Percentiles rank a stretch among this genome's conserved stretches.
Conservation (phyloP, 2,113 vertebrate genomes). For the Spermophilus dauricus region DNA sequence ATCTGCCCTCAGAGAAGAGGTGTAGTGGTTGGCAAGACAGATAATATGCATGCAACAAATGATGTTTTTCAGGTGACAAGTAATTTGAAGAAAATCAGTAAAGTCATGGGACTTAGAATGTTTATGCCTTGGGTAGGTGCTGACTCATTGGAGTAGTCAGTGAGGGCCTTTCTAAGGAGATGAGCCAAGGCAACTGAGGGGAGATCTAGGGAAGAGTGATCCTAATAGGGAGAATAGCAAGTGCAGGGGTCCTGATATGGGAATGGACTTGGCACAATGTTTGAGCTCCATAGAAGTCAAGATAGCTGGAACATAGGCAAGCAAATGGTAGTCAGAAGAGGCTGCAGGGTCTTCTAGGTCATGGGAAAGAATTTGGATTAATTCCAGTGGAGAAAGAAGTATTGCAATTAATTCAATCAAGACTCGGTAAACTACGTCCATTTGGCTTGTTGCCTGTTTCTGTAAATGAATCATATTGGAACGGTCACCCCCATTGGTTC, state of each 20-base stretch:
- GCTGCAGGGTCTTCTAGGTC: neutral
- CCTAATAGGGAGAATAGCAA: neutral
- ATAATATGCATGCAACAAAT: neutral
- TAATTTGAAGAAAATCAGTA: conserved; percentile 40
- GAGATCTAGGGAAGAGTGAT: neutral
- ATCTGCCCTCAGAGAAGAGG: neutral
- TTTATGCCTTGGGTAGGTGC: neutral
- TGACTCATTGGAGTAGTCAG: neutral
- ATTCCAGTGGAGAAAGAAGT: conserved; percentile 17
- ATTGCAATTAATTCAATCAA: conserved; percentile 41
- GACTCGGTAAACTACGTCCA: neutral
- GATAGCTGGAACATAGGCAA: neutral
- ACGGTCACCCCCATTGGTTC: neutral
- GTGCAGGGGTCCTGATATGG: neutral
- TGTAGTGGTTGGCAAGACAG: neutral
- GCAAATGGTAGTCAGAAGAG: neutral
- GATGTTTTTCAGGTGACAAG: conserved; percentile 36
- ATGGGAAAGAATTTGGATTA: neutral
- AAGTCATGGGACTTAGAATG: neutral
- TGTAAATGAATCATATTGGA: conserved; percentile 48
- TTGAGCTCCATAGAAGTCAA: neutral
- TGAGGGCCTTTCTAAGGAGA: neutral
- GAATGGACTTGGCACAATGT: neutral
- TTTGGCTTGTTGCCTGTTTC: conserved; percentile 38
- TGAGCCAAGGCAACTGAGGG: neutral